These are phyloP conservation scores for Drosophila obscura DNA, from an alignment of 1,140 invertebrate species.

Conservation along the genomic window DNA sequence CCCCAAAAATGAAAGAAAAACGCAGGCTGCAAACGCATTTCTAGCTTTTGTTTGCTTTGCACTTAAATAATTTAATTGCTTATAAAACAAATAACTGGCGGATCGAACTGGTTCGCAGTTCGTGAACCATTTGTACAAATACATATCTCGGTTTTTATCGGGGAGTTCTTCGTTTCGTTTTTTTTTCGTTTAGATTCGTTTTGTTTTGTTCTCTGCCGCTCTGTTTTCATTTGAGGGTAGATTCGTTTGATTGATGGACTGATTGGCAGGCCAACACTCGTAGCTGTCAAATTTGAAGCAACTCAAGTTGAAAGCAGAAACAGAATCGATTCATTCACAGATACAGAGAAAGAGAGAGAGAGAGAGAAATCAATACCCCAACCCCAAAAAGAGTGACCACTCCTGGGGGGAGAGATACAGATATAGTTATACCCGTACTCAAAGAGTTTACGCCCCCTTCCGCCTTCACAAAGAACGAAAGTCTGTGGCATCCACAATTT, in stretches of 20 bases:
- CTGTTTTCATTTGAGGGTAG: slow-evolving; percentile 26
- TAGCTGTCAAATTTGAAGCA: slow-evolving; percentile 71
- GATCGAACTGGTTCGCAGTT: background rate
- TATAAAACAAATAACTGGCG: slow-evolving; percentile 68
- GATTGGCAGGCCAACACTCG: slow-evolving; percentile 82
- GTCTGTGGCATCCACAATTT: no score
- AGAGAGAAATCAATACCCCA: background rate
- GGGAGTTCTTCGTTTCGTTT: background rate
- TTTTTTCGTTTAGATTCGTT: background rate
- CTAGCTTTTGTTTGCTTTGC: slow-evolving; percentile 68
- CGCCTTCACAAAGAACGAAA: no score
- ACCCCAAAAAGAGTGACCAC: background rate
- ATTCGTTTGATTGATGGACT: slow-evolving; percentile 57
- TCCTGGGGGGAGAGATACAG: no score
- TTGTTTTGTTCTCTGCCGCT: slow-evolving; percentile 56
- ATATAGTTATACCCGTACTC: no score
- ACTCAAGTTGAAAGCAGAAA: slow-evolving; percentile 7
- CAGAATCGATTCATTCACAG: slow-evolving; percentile 14
- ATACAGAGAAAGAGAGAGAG: slow-evolving; percentile 2
- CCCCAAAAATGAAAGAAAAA: slow-evolving; percentile 34
- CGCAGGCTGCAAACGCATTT: slow-evolving; percentile 35
- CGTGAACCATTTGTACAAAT: slow-evolving; percentile 45
- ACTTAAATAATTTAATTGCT: slow-evolving; percentile 82
- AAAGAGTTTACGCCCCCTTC: no score
- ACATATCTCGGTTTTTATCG: slow-evolving; percentile 40